Percentiles rank a stretch among this genome's conserved stretches.
Evolutionary conservation across 2,797 vertebrate genomes (phyloP).

Genomic region (Smutsia temminckii): DNA sequence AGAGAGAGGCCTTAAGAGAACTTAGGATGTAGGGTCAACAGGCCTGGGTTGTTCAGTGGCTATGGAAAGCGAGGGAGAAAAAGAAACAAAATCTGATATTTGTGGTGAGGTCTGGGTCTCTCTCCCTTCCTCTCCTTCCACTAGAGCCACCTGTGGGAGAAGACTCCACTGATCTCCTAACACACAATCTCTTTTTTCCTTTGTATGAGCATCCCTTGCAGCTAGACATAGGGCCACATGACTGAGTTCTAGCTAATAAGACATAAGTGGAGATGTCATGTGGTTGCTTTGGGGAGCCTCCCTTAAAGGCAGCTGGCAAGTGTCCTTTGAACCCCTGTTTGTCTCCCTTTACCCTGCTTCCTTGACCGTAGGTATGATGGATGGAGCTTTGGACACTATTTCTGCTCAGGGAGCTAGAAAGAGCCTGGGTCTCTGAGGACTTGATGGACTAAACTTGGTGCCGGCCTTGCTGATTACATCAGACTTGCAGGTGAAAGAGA

Average conservation of each 20-base stretch:
- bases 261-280: neutral
- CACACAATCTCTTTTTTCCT: neutral
- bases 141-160: neutral
- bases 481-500: neutral
- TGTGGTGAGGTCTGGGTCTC: neutral
- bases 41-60: neutral
- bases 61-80: neutral
- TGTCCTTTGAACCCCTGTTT: neutral
- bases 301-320: neutral
- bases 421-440: neutral
- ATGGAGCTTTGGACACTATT: neutral
- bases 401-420: neutral
- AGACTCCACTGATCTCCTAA: neutral
- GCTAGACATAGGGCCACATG: neutral
- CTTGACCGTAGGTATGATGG: neutral
- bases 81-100: neutral
- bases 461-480: neutral
- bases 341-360: neutral
- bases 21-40: neutral
- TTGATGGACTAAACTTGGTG: neutral
- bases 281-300: neutral
- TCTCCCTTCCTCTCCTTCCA: neutral
- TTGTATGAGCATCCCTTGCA: conserved; percentile 39
- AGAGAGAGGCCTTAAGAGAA: neutral
- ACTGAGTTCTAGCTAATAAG: neutral